Evolutionary conservation across 2,888 invertebrate genomes (phyloP).

Genomic region (Sinhomidia bicolor): DNA sequence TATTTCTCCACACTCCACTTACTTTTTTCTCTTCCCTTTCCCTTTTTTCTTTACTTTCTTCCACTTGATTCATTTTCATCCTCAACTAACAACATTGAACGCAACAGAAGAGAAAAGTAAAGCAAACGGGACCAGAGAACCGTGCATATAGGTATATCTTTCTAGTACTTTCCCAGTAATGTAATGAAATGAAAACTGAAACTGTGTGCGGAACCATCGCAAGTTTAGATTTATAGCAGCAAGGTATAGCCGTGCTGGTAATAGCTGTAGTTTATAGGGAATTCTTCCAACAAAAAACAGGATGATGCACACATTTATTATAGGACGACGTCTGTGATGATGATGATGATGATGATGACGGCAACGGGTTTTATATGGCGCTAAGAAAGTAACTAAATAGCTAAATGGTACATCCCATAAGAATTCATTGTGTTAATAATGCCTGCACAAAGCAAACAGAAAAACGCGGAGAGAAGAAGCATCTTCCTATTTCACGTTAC

Average conservation of each 20-base stretch:
- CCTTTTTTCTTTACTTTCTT: slow-evolving; percentile 44
- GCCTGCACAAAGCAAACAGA: slow-evolving; percentile 16
- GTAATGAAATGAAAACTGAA: not conserved
- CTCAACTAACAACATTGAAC: slow-evolving; percentile 30
- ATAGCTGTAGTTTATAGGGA: not conserved
- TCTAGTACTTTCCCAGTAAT: not conserved
- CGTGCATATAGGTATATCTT: not conserved
- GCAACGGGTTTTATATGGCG: not conserved
- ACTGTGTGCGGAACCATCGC: not conserved
- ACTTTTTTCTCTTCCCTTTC: slow-evolving; percentile 23
- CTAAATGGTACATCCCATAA: slow-evolving; percentile 59
- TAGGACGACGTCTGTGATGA: slow-evolving; percentile 12
- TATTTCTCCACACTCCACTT: slow-evolving; percentile 52
- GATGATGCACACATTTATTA: slow-evolving; percentile 45
- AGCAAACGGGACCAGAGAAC: not conserved
- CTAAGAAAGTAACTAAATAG: slow-evolving; percentile 47
- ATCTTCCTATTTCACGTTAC: not conserved
- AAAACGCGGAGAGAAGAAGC: not conserved
- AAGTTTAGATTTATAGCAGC: not conserved
- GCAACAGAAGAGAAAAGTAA: slow-evolving; percentile 30
- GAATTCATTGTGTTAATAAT: slow-evolving; percentile 51
- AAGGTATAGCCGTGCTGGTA: too few species aligned
- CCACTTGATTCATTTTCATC: slow-evolving; percentile 55
- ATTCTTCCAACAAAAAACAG: not conserved
- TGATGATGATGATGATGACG: too few species aligned